Evolutionary conservation across 2,888 invertebrate genomes (phyloP), one percentile per base, ranked within the genome.

Genomic region (Polymixis flavicincta): DNA sequence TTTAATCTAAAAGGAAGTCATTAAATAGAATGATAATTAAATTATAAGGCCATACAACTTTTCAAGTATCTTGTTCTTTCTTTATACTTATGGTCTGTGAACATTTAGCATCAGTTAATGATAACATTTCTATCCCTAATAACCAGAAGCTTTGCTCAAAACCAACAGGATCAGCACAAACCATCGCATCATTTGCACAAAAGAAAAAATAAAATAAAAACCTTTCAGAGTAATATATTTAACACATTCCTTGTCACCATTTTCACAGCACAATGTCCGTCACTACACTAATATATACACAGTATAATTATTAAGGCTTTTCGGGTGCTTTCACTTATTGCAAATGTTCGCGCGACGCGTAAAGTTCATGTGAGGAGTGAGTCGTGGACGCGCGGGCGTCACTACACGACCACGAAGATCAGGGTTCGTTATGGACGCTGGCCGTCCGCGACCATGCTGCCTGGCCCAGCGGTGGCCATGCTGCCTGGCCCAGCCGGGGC

Each of bases 291-390:
- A 84, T 95, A 96, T 96, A 87, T 95, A 96, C 95, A 96, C 92
- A 91, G 90, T 92, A 93, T 90, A 92, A 92, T 93, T 93, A 94
- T 92, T 95, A 96, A 96, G 96, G 96, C 96, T 95, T 90, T 90
- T 92, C 91, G 91, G 94, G 94, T 94, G 91, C 80, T 85, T 64
- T 85, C 85, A 82, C 81, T 83, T 87, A 89, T 81, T 84, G 83
- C 89, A 85, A 79, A 85, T 84, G 85, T 88, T 87, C 73, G 69
- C 72, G 76, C 45, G 66, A 42, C 68, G 82, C 85, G 84, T 63
- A 68, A 52, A 61, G 67, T 71, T 72, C 64, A 80, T 48, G 63
- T 74, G 63, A 87, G 80, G 32, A 19, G 66, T 74, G 87, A 76
- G 85, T 86, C 87, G 86, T 22, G 77, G 73, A 42, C 48, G 69